Percentiles rank a stretch among this genome's conserved stretches.
Conservation (phyloP, 2,113 vertebrate genomes). For the Thalassoma bifasciatum region DNA sequence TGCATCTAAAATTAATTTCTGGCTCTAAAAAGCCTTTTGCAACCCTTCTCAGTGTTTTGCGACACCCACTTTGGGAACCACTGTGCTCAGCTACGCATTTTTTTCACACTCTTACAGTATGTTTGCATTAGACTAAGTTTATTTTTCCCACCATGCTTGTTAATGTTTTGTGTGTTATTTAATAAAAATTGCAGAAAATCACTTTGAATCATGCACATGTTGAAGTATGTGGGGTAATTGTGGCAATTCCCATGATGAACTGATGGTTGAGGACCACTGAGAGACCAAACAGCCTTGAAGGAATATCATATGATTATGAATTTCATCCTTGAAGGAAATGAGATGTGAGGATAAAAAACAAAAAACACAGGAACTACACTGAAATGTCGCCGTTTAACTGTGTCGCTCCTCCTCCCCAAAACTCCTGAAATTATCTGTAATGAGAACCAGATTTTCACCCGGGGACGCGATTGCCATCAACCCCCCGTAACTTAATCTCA, state of each 20-base stretch:
- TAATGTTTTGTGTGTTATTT: background rate
- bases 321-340: conserved; percentile 35
- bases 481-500: conserved; percentile 74
- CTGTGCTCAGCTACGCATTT: no score
- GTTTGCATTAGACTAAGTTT: no score
- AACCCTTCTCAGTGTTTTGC: no score
- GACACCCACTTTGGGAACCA: no score
- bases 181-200: background rate
- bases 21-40: no score
- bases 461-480: conserved; percentile 64
- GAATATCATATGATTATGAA: conserved; percentile 31
- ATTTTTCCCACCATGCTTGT: no score
- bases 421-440: conserved; percentile 72
- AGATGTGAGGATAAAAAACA: conserved; percentile 47
- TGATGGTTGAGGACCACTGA: background rate
- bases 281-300: background rate
- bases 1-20: no score
- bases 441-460: conserved; percentile 78
- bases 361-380: conserved; percentile 40
- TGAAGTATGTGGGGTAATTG: background rate
- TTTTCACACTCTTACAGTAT: background rate
- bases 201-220: background rate
- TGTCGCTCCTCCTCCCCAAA: conserved; percentile 36
- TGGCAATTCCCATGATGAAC: conserved; percentile 13
- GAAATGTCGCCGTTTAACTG: conserved; percentile 36